A percentile compares a stretch with the other conserved stretches of the same genome.
phyloP scores from a whole-genome alignment of 2,888 invertebrate genomes.

The Idaea biselata region DNA sequence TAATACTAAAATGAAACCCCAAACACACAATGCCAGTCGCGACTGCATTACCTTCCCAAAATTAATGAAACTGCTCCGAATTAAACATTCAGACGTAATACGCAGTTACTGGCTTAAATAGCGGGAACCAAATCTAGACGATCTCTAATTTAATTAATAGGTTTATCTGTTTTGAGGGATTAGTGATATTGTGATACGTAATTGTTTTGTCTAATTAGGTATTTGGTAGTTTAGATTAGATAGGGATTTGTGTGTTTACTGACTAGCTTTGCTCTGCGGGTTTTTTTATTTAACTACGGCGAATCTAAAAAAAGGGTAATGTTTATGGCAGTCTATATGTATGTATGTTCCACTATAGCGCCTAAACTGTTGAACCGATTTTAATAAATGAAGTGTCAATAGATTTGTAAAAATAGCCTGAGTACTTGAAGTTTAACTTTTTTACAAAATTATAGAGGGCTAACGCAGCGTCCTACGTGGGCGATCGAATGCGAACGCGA shows the following conservation, averaged over 20 bases:
- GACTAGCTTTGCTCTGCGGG: background rate
- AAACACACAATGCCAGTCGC: background rate
- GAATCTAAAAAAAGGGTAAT: too few species aligned
- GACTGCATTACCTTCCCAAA: background rate
- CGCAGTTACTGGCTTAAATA: background rate
- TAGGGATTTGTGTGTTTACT: background rate
- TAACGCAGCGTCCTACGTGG: too few species aligned
- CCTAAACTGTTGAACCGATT: too few species aligned
- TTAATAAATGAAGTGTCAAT: too few species aligned
- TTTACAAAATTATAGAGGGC: too few species aligned
- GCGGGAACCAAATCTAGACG: background rate
- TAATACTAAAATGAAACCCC: background rate
- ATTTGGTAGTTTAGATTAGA: background rate
- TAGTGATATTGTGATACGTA: background rate
- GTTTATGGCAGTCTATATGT: too few species aligned
- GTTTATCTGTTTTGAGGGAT: background rate
- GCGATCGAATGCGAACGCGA: too few species aligned
- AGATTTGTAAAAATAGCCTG: too few species aligned
- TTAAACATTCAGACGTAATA: background rate
- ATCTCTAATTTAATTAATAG: background rate
- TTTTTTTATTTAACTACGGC: too few species aligned
- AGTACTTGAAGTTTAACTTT: too few species aligned
- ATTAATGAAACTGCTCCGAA: background rate
- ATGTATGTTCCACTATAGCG: too few species aligned
- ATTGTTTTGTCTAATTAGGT: background rate